A percentile compares a stretch with the other conserved stretches of the same genome.
Conservation (phyloP, 2,113 vertebrate genomes). For the Crotalus horridus region DNA sequence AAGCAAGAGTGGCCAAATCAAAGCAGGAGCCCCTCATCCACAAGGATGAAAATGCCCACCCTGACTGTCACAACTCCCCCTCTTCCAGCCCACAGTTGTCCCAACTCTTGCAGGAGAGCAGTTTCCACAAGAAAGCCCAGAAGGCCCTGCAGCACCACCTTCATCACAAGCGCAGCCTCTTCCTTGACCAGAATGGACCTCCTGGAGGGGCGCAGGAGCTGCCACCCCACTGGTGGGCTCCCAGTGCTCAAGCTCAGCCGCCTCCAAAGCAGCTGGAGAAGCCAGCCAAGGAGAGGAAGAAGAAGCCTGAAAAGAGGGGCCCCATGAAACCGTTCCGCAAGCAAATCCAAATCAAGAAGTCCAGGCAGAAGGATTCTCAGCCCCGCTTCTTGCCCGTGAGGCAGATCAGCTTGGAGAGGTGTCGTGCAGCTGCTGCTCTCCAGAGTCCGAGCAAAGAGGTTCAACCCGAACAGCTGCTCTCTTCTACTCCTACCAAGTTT, state of each 20-base stretch:
- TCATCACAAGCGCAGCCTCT: constrained; percentile 92
- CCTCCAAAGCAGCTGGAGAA: constrained; percentile 70
- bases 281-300: constrained; percentile 88
- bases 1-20: constrained; percentile 67
- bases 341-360: constrained; percentile 87
- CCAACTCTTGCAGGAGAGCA: not conserved
- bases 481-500: constrained; percentile 49
- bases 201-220: constrained; percentile 66
- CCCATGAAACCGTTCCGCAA: constrained; percentile 78
- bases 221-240: constrained; percentile 84
- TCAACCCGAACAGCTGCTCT: constrained; percentile 50
- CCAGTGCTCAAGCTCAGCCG: constrained; percentile 25
- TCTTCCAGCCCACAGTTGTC: constrained; percentile 71
- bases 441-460: constrained; percentile 56
- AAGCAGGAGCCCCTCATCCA: constrained; percentile 60
- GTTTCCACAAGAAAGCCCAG: constrained; percentile 85
- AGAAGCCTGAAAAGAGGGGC: constrained; percentile 73
- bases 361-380: constrained; percentile 84
- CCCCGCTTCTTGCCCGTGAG: constrained; percentile 83
- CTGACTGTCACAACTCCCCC: constrained; percentile 58
- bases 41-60: constrained; percentile 48
- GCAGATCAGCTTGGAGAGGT: constrained; percentile 83
- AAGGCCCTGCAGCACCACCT: constrained; percentile 94
- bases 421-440: constrained; percentile 38
- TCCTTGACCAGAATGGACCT: constrained; percentile 69